phyloP scores from a whole-genome alignment of 2,113 vertebrate genomes.

The Oreochromis niloticus region DNA sequence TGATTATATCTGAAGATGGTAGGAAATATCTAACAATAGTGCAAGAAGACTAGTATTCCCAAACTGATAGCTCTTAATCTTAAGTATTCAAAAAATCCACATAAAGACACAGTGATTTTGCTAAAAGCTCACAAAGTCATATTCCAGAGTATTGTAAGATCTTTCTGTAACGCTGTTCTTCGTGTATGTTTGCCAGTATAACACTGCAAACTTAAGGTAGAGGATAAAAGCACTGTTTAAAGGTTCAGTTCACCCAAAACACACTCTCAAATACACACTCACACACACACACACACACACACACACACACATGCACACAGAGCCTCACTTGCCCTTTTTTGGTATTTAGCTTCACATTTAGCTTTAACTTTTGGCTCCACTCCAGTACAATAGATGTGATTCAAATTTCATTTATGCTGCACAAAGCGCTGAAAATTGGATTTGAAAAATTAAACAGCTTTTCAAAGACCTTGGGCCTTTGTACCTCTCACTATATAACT shows the following conservation, averaged over 20 bases:
- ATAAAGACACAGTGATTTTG: not conserved
- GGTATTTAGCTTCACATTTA: not conserved
- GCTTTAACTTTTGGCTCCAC: not conserved
- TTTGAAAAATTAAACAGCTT: not conserved
- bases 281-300: too few relatives aligned
- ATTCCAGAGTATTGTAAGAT: not conserved
- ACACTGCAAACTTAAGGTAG: not conserved
- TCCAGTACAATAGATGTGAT: not conserved
- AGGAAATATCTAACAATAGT: conserved; percentile 29
- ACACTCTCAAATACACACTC: not conserved
- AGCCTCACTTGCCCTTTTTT: not conserved
- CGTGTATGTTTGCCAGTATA: not conserved
- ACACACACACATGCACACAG: not conserved
- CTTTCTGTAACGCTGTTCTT: not conserved
- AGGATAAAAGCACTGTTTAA: not conserved
- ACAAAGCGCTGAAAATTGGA: not conserved
- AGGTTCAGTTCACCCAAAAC: not conserved
- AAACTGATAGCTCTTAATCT: conserved; percentile 31
- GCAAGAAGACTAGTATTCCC: not conserved
- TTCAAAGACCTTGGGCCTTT: not conserved
- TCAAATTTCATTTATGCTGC: not conserved
- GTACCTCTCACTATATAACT: not conserved
- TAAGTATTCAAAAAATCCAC: not conserved
- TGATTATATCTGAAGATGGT: conserved; percentile 13
- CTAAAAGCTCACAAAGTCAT: not conserved